Conservation (phyloP, 2,888 invertebrate species). For the Pasiphila rectangulata region DNA sequence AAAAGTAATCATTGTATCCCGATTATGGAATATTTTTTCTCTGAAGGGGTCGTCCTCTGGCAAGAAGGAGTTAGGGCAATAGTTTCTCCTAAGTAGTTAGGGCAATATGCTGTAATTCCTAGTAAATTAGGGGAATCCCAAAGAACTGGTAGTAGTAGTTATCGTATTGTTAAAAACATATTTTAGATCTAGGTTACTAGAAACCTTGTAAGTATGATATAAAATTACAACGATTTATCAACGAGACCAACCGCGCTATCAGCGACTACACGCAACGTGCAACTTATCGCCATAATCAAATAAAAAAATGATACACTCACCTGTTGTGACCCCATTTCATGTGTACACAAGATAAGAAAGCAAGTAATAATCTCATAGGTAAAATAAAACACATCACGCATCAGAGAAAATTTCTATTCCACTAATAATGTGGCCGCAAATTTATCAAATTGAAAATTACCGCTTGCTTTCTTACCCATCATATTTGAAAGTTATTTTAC, state of each 20-base stretch:
- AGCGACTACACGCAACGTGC: conserved; percentile 30
- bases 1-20: too few species aligned
- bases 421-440: conserved; percentile 40
- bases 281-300: conserved; percentile 55
- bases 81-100: too few species aligned
- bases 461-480: conserved; percentile 69
- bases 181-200: background rate
- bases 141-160: too few species aligned
- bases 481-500: conserved; percentile 62
- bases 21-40: too few species aligned
- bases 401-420: conserved; percentile 80
- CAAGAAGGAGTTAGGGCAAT: too few species aligned
- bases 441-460: conserved; percentile 34
- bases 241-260: conserved; percentile 40
- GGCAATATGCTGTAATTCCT: too few species aligned
- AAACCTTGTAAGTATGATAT: background rate
- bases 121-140: too few species aligned
- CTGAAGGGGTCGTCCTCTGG: too few species aligned
- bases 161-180: too few species aligned
- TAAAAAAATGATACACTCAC: conserved; percentile 65
- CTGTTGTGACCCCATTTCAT: conserved; percentile 63
- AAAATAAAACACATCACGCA: conserved; percentile 64
- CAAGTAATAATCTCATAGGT: conserved; percentile 65
- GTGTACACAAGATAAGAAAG: conserved; percentile 76
- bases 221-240: conserved; percentile 35